These are phyloP conservation scores for Stenurella melanura DNA, from an alignment of 2,888 invertebrate species.

Conservation along the genomic window DNA sequence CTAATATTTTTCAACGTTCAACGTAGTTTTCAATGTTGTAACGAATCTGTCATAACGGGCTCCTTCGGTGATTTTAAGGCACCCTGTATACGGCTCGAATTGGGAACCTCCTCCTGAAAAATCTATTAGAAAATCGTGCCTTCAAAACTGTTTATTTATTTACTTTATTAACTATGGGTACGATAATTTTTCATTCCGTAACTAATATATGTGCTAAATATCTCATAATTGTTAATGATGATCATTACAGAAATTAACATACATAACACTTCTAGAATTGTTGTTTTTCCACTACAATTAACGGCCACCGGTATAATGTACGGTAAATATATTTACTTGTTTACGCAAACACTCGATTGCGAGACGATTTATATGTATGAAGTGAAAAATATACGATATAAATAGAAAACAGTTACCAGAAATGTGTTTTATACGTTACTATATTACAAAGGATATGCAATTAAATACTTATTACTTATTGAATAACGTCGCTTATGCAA, in stretches of 20 bases:
- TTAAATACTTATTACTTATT: not conserved
- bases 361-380: not conserved
- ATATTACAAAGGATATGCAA: not conserved
- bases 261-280: not conserved
- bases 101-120: no score
- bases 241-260: not conserved
- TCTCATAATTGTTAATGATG: no score
- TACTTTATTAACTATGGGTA: no score
- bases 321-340: not conserved
- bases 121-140: no score
- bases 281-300: not conserved
- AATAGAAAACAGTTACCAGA: not conserved
- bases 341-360: not conserved
- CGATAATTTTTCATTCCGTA: no score
- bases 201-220: no score
- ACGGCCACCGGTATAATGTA: not conserved
- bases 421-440: constrained; percentile 2
- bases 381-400: not conserved
- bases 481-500: not conserved
- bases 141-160: no score
- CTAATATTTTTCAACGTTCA: no score
- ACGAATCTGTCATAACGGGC: no score
- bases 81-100: no score
- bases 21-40: no score
- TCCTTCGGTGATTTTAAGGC: no score